Evolutionary conservation across 2,888 invertebrate genomes (phyloP).

Genomic region (Metacarcinus magister): DNA sequence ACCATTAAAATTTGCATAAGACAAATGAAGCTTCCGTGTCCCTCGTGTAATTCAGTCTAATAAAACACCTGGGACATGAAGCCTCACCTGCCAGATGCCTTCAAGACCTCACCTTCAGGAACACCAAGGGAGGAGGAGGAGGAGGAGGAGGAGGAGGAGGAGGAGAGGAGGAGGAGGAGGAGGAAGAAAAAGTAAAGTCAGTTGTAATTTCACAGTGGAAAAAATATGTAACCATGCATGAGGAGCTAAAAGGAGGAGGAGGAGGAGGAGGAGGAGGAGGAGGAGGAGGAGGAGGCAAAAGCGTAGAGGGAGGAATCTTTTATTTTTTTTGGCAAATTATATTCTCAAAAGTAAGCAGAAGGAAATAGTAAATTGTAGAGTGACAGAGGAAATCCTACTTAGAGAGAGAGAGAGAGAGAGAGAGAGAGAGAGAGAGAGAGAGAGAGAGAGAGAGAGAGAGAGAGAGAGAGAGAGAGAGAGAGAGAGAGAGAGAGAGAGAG

Average conservation of each 20-base stretch:
- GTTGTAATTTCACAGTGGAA: not conserved
- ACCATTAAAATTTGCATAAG: no score
- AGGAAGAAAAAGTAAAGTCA: no score
- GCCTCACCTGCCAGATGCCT: no score
- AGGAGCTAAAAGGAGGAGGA: not conserved
- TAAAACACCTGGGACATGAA: no score
- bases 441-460: slow-evolving; percentile 15
- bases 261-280: slow-evolving; percentile 28
- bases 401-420: no score
- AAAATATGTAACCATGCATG: not conserved
- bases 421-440: not conserved
- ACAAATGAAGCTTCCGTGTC: no score
- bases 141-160: no score
- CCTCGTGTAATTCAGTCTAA: no score
- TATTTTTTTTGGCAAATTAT: not conserved
- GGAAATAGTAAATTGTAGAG: not conserved
- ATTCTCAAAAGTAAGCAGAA: not conserved
- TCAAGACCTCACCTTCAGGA: no score
- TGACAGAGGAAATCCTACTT: not conserved
- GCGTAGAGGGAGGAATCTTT: not conserved
- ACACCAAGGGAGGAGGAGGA: no score
- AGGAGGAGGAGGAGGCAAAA: not conserved
- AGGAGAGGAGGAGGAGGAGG: no score
- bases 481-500: slow-evolving; percentile 34
- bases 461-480: not conserved